Base-by-base conservation (phyloP, 2,113 vertebrate species). In the Clarias magur region DNA sequence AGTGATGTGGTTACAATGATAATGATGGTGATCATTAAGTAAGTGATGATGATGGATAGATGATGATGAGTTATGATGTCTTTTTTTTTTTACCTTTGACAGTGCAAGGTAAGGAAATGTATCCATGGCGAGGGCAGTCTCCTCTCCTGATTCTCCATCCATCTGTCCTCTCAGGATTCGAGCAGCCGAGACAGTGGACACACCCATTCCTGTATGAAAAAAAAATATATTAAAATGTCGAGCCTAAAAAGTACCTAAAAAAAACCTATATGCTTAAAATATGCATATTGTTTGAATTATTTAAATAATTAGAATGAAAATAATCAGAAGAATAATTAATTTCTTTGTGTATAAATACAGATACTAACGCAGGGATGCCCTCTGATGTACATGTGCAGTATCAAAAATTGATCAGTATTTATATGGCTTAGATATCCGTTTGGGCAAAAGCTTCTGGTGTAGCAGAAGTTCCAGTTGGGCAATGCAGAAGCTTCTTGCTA, bases 111-210 rank as follows among this genome's bases (percentile, higher is more conserved):
- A 94, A 34, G 96, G 96, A 88, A 96, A 96, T 1, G 86, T 91
- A 86, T 96, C 96, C 94, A 96, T 95, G 76, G 95, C 90, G 75
- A 96, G 90, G 80, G 92, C 11, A 0, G 93, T 93, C 91, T 95
- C 96, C 91, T 96, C 96, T 16, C 96, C 96, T 1, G 92, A 90
- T 93, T 93, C 10, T 94, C 92, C 92, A 95, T 94, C 92, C 91
- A 95, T 93, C 89, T 96, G 95, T 48, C 96, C 96, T 84, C 91
- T 88, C 83, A 96, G 91, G 57, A 96, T 96, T 30, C 96, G 94
- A 25, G 95, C 93, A 19, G 96, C 96, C 2, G 96, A 94, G 75
- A 96, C 95, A 0, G 96, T 96, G 59, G 95, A 94, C 80, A 96
- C 93, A 0, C 96, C 96, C 96, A 96, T 96, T 23, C 96, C 96